Evolutionary conservation across 2,888 invertebrate genomes (phyloP).

Genomic region (Cryptocheilus praepositus): DNA sequence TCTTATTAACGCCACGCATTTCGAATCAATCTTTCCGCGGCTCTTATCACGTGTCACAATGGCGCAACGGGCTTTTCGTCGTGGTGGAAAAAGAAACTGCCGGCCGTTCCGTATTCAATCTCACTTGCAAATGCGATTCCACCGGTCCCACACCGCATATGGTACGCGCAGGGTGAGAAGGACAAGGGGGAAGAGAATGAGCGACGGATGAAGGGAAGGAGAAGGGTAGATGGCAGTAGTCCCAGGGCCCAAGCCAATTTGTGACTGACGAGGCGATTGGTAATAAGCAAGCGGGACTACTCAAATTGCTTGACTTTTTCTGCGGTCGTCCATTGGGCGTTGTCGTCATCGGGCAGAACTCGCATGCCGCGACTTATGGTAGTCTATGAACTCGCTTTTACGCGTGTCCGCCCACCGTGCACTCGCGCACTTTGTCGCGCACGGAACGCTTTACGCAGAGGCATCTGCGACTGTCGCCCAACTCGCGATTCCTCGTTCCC

Average conservation of each 20-base stretch:
- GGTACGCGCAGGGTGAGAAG: constrained; percentile 12
- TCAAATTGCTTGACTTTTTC: constrained; percentile 73
- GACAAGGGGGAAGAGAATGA: constrained; percentile 8
- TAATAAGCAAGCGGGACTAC: constrained; percentile 71
- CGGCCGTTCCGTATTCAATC: constrained; percentile 62
- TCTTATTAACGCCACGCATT: too few species aligned
- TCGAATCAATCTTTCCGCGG: too few species aligned
- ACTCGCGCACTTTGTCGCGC: too few species aligned
- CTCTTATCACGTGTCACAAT: too few species aligned
- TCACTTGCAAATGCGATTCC: constrained; percentile 65
- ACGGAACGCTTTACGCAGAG: too few species aligned
- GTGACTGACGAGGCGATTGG: constrained; percentile 73
- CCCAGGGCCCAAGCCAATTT: constrained; percentile 66
- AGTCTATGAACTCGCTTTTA: too few species aligned
- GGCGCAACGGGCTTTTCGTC: constrained; percentile 22
- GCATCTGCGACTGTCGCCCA: too few species aligned
- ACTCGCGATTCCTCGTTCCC: background rate
- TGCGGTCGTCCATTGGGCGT: constrained; percentile 70
- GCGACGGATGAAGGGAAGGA: background rate
- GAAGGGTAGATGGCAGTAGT: constrained; percentile 17
- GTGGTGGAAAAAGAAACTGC: constrained; percentile 47
- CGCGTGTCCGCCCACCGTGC: too few species aligned
- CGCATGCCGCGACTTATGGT: constrained; percentile 12
- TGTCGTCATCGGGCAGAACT: constrained; percentile 63
- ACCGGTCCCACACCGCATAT: constrained; percentile 34